Base-by-base conservation (phyloP, 2,888 invertebrate species). In the Epicampocera succincta region DNA sequence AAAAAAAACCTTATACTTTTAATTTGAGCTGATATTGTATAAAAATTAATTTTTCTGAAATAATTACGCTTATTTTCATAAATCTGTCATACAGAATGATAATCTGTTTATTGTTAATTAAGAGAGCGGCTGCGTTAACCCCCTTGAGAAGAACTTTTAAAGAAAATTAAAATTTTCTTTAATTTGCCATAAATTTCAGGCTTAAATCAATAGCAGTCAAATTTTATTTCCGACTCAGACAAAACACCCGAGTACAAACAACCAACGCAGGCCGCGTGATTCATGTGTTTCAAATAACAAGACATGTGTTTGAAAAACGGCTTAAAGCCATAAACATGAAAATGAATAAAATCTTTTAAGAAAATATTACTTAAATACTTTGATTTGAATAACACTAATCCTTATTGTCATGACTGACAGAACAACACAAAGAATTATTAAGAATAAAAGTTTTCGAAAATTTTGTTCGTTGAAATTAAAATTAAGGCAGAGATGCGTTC, bases 361-460 rank as follows among this genome's bases (percentile, higher is more conserved):
- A 66, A 50, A 73, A 40, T 61, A 46, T 42, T 44, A 46, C 25
- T 52, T 66, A 71, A 82, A 75, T 71, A 74, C 54, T 56, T 44
- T 78, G 52, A 58, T 78, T 75, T 74, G 74, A 82, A 75, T 65
- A 71, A 21, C 71, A 75, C 71, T 82, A 78, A 82, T 78, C 78
- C 82, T 82, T 68, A 71, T 78, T 82, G 71, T 78, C 40, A n/a
- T 66, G 38, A 38, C 63, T 75, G 82, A 78, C 82, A 82, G 71
- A 72, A 71, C 48, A 78, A 50, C 17, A 25, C 25, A 58, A 38
- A 25, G 29, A 52, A 60, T 44, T 60, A 52, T 66, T 40, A 15
- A 29, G 19, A 71, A 56, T 5, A 73, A 61, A 69, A 15, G 40
- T 56, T 40, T 38, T 56, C 6, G 2, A 52, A 54, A 54, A 21